phyloP scores from a whole-genome alignment of 2,113 vertebrate species.

The Mormyrus lacerda region DNA sequence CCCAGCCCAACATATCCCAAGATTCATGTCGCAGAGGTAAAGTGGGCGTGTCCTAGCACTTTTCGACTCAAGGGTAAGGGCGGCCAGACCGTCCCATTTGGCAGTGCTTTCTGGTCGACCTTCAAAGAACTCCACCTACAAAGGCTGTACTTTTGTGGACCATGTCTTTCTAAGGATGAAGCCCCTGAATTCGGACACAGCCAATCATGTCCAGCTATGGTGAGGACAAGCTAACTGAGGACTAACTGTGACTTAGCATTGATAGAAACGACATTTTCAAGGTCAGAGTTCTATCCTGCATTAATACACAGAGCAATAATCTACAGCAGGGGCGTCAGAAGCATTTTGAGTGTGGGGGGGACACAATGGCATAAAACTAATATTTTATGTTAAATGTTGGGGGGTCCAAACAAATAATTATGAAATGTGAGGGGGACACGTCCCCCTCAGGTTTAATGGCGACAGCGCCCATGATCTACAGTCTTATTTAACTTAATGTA shows the following conservation, averaged over 20 bases:
- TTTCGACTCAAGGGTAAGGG: neutral
- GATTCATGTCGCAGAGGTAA: neutral
- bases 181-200: neutral
- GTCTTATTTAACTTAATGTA: neutral
- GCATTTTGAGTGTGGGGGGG: too few relatives aligned
- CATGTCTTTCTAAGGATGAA: neutral
- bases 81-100: neutral
- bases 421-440: too few relatives aligned
- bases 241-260: neutral
- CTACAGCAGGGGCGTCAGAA: neutral
- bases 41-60: neutral
- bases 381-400: too few relatives aligned
- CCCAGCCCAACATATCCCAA: neutral
- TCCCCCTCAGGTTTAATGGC: too few relatives aligned
- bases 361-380: too few relatives aligned
- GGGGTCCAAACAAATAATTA: too few relatives aligned
- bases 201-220: neutral
- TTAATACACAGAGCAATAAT: neutral
- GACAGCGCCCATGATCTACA: too few relatives aligned
- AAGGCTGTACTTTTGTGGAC: neutral
- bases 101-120: neutral
- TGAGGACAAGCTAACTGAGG: neutral
- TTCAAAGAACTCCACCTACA: neutral
- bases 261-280: neutral
- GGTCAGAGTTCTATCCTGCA: neutral